Evolutionary conservation across 1,140 invertebrate species (phyloP), one percentile per base, ranked within the genome.

Genomic region (Brachionus asplanchnoidis): DNA sequence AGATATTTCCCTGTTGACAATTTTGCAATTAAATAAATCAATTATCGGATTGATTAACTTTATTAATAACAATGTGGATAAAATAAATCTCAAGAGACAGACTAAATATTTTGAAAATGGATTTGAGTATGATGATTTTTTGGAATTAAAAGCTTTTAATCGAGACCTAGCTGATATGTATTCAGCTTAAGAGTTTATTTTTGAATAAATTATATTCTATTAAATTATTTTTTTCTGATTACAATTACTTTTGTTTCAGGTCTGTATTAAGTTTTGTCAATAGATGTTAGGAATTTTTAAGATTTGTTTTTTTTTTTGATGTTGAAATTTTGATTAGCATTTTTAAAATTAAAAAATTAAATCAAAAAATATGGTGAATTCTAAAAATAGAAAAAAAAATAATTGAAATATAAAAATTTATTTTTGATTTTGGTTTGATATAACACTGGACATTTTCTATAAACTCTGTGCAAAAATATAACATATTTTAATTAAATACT

Each of bases 41-140:
- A 77, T 46, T 7, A 26, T 77, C 0, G 26, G 44, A 28, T 77
- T 77, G 20, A 46, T 77, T 50, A 77, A 77, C 20, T 50, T 50
- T 77, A 32, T 77, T 20, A 14, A 9, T 8, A 36, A 46, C 17
- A 46, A 50, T 50, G 7, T 50, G 11, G 73, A 77, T n/a, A 77
- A 26, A 77, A 7, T 46, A 23, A 77, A 77, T 50, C 23, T 77
- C 20, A 50, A 28, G 11, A 77, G 46, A 50, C 73, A 50, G 28
- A 77, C 73, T 9, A 77, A 77, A 50, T 77, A 77, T 77, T 50
- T 77, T 77, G 73, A 77, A 50, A 77, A 77, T 50, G 73, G 73
- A 50, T 20, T 77, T 17, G 73, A 77, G 50, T 26, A 9, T 28
- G 73, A 77, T 77, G 73, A 77, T 14, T 77, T 77, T 77, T 26